phyloP scores from a whole-genome alignment of 2,113 vertebrate species.

The Cariama cristata region DNA sequence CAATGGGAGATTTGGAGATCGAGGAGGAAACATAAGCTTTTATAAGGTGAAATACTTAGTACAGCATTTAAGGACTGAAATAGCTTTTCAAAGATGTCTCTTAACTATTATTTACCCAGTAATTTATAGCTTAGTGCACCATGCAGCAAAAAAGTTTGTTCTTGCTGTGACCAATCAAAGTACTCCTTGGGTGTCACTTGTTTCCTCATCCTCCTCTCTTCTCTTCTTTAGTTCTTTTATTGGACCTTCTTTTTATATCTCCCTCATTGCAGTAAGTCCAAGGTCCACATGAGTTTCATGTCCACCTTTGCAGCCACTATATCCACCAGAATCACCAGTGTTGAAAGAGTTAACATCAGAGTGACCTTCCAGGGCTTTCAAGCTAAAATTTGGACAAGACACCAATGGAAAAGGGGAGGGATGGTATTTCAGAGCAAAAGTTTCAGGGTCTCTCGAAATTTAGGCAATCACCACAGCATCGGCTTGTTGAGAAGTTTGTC shows the following conservation, averaged over 20 bases:
- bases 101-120: not conserved
- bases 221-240: not conserved
- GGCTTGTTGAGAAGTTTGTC: not conserved
- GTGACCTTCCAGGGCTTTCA: not conserved
- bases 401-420: not conserved
- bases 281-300: not conserved
- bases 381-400: not conserved
- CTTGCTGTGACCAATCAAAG: not conserved
- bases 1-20: not conserved
- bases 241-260: not conserved
- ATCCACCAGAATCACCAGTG: not conserved
- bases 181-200: not conserved
- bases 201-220: not conserved
- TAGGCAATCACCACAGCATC: no score
- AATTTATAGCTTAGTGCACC: not conserved
- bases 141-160: not conserved
- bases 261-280: not conserved
- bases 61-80: not conserved
- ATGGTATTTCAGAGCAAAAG: not conserved
- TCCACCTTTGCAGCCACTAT: not conserved
- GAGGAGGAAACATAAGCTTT: not conserved
- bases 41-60: slow-evolving; percentile 17
- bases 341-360: not conserved
- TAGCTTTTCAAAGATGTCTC: not conserved
- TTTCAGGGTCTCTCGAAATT: not conserved